Evolutionary conservation across 2,888 invertebrate species (phyloP).

Genomic region (Fragum fragum): DNA sequence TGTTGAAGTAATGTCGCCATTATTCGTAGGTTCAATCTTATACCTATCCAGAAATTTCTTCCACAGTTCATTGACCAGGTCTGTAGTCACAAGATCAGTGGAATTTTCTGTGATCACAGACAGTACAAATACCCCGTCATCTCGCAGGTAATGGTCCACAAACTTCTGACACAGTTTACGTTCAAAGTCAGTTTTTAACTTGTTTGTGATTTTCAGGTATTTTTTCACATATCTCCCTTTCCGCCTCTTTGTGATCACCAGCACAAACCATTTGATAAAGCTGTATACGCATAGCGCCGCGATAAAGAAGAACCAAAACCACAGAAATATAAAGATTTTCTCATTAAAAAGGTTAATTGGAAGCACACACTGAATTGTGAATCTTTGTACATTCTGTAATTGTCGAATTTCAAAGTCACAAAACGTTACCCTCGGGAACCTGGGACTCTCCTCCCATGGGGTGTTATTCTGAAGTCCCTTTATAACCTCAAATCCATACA

Average conservation of each 20-base stretch:
- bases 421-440: conserved; percentile 7
- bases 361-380: conserved; percentile 11
- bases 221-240: conserved; percentile 72
- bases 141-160: conserved; percentile 73
- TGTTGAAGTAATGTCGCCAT: neutral
- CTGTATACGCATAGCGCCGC: conserved; percentile 8
- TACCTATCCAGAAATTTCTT: conserved; percentile 11
- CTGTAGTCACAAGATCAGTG: neutral
- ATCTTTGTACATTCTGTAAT: conserved; percentile 11
- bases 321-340: conserved; percentile 15
- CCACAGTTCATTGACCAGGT: conserved; percentile 11
- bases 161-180: conserved; percentile 72
- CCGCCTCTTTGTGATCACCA: neutral
- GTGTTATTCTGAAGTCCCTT: conserved; percentile 6
- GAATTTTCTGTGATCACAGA: conserved; percentile 5
- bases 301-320: conserved; percentile 7
- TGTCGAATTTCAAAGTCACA: conserved; percentile 24
- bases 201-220: conserved; percentile 72
- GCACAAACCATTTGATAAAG: neutral
- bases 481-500: conserved; percentile 10
- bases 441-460: conserved; percentile 14
- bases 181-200: conserved; percentile 67
- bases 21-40: conserved; percentile 1
- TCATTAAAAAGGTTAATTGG: conserved; percentile 12
- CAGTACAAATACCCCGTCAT: conserved; percentile 5